Evolutionary conservation across 2,113 vertebrate species (phyloP).

Genomic region (Uropsilus gracilis): DNA sequence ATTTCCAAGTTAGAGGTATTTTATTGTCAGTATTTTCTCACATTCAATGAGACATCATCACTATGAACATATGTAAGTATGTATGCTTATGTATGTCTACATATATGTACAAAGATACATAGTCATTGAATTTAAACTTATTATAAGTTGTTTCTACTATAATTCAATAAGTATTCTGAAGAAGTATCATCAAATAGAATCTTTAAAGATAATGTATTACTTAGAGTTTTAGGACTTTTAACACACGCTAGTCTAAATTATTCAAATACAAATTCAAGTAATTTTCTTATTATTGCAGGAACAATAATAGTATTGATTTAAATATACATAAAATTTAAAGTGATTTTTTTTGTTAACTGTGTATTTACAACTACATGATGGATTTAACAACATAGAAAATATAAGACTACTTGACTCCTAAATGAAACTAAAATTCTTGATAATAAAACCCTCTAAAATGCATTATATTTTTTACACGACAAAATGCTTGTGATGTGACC

Average conservation of each 20-base stretch:
- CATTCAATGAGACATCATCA: background rate
- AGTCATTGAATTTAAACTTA: background rate
- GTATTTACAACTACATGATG: background rate
- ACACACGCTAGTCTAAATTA: background rate
- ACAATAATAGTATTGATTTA: background rate
- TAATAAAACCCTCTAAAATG: background rate
- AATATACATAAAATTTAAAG: background rate
- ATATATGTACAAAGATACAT: background rate
- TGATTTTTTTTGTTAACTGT: background rate
- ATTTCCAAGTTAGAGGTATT: background rate
- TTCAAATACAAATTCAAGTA: background rate
- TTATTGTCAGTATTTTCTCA: background rate
- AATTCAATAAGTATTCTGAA: background rate
- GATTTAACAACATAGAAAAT: background rate
- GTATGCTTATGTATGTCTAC: too few species aligned
- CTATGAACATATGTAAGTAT: background rate
- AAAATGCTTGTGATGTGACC: constrained; percentile 48
- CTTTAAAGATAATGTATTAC: constrained; percentile 16
- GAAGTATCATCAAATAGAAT: background rate
- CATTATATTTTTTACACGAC: background rate
- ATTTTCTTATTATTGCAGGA: background rate
- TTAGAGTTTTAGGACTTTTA: background rate
- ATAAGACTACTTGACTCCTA: background rate
- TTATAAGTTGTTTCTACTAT: background rate
- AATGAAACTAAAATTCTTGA: background rate